Percentiles rank a stretch among this genome's conserved stretches.
phyloP scores from a whole-genome alignment of 1,140 invertebrate genomes.

The Ditylenchus dipsaci region DNA sequence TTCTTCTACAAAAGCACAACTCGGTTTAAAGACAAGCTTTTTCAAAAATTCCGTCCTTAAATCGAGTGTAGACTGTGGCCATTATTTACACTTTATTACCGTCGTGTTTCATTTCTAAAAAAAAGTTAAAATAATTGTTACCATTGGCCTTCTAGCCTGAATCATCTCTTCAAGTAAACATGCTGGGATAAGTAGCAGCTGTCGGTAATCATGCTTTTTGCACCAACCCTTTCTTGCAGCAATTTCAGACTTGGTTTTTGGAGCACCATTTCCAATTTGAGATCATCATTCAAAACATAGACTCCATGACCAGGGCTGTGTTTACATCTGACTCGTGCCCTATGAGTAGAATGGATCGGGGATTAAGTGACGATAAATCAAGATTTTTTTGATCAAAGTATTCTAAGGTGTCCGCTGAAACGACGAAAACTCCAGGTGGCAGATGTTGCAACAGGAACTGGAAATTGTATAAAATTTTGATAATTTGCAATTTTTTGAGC shows the following conservation, averaged over 20 bases:
- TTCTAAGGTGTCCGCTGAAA: slow-evolving; percentile 4
- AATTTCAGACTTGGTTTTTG: background rate
- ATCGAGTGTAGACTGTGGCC: too few relatives aligned
- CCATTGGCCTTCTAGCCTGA: background rate
- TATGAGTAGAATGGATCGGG: background rate
- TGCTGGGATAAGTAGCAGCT: background rate
- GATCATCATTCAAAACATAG: background rate
- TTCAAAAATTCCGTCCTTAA: too few relatives aligned
- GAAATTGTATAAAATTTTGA: background rate
- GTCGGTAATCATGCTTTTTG: background rate
- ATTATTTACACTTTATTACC: too few relatives aligned
- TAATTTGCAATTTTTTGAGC: background rate
- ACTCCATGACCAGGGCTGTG: background rate
- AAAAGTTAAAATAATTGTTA: background rate
- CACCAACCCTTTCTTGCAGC: background rate
- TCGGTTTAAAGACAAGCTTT: too few relatives aligned
- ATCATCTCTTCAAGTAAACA: background rate
- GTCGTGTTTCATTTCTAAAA: too few relatives aligned
- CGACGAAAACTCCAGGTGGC: background rate
- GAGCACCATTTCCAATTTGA: background rate
- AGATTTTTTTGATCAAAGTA: background rate
- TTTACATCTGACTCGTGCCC: slow-evolving; percentile 2
- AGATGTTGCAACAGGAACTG: background rate
- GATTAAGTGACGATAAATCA: background rate
- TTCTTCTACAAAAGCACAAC: too few relatives aligned